A percentile compares a stretch with the other conserved stretches of the same genome.
These are phyloP conservation scores for Ennomos fuscantarius DNA, from an alignment of 2,888 invertebrate genomes.

Conservation along the genomic window DNA sequence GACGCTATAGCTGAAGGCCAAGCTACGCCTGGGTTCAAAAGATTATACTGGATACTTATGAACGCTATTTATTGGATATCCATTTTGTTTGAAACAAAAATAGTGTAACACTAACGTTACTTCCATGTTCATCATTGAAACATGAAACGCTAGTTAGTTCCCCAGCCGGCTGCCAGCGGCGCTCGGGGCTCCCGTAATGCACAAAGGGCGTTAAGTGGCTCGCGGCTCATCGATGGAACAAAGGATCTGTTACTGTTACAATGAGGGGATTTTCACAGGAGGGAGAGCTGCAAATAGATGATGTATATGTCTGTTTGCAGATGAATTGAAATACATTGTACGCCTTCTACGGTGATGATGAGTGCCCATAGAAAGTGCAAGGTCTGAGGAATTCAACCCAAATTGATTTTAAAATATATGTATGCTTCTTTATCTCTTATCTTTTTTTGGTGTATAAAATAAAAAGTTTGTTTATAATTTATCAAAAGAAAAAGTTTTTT, in stretches of 20 bases:
- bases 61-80: background rate
- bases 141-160: slow-evolving; percentile 39
- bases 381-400: too few relatives aligned
- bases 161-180: slow-evolving; percentile 50
- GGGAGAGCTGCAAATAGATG: slow-evolving; percentile 25
- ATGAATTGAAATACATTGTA: background rate
- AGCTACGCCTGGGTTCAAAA: too few relatives aligned
- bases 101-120: slow-evolving; percentile 23
- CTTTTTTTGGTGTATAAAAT: too few relatives aligned
- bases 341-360: background rate
- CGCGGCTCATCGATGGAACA: slow-evolving; percentile 64
- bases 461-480: too few relatives aligned
- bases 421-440: too few relatives aligned
- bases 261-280: slow-evolving; percentile 40
- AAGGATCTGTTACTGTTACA: slow-evolving; percentile 50
- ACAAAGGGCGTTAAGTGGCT: slow-evolving; percentile 72
- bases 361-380: too few relatives aligned
- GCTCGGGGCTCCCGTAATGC: slow-evolving; percentile 60
- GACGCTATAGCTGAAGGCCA: too few relatives aligned
- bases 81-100: slow-evolving; percentile 2
- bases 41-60: too few relatives aligned
- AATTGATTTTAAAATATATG: too few relatives aligned
- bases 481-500: too few relatives aligned
- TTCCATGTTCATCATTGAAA: slow-evolving; percentile 37
- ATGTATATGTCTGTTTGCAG: slow-evolving; percentile 29